Base-by-base conservation (phyloP, 1,140 invertebrate species). In the Gryllus bimaculatus region DNA sequence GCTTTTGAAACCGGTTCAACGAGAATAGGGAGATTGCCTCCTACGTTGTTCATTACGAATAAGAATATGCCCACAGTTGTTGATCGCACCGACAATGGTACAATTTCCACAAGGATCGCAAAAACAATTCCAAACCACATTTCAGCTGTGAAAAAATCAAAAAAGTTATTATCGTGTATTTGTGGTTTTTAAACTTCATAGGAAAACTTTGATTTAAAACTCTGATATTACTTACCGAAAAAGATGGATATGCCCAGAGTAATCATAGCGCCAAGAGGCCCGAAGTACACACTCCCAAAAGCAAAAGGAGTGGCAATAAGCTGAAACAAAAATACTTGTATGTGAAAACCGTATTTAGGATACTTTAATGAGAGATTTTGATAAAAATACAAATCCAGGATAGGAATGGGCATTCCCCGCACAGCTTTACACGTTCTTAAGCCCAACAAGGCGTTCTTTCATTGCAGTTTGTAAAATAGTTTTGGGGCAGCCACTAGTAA, bases 111-210 rank as follows among this genome's bases (percentile, higher is more conserved):
- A 7, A 96, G 88, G 82, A 96, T 93, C 18, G 94, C 94, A 83
- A 96, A 96, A 7, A 96, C 90, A 80, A 96, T 95, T 75, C 94
- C 94, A 84, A 96, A 96, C 94, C 94, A 96, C 93, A 95, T 96
- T 87, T 96, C 94, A 84, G 94, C 94, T 93, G 86, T 20, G 47
- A 10, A 8, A 77, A 8, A 77, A 77, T 15, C 0, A 8, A 48
- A 18, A 75, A 66, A 1, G 18, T 66, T 66, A 66, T 66, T 66
- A 2, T 39, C 26, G 5, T 39, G 1, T 39, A 5, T 5, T 39
- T 39, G 26, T 39, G 26, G 26, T 39, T 39, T 39, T 39, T 39
- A 1, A 39, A 39, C 26, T 39, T 39, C 1, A 1, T 2, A 39
- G 26, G 26, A 39, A 39, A 39, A 39, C 1, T 39, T 39, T 39